A percentile compares a stretch with the other conserved stretches of the same genome.
phyloP scores from a whole-genome alignment of 2,113 vertebrate genomes.

The Martes martes region DNA sequence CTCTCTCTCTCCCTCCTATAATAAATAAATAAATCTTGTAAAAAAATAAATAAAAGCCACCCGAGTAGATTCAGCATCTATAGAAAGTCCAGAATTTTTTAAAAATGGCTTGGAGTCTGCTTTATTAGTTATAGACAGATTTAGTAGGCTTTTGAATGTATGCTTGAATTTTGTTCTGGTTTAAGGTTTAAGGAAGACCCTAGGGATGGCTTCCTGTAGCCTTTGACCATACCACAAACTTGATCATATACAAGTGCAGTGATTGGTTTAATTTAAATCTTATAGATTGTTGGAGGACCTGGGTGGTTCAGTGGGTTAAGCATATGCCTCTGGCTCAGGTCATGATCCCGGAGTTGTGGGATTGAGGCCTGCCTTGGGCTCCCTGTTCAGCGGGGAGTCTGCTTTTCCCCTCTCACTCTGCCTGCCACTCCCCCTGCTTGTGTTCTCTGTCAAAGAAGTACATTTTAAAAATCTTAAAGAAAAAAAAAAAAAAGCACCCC shows the following conservation, averaged over 20 bases:
- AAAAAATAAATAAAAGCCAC: neutral
- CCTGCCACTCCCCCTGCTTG: too few species aligned
- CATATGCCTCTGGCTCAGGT: too few species aligned
- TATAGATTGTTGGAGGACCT: neutral
- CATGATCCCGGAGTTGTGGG: too few species aligned
- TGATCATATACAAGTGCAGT: neutral
- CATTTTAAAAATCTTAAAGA: too few species aligned
- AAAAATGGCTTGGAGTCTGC: too few species aligned
- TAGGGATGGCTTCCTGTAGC: neutral
- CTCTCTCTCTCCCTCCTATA: neutral
- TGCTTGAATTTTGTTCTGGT: neutral
- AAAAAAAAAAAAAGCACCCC: too few species aligned
- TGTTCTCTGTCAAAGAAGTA: too few species aligned
- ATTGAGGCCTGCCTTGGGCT: too few species aligned
- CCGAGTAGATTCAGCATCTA: neutral
- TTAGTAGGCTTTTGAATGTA: neutral
- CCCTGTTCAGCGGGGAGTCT: too few species aligned
- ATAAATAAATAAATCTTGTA: neutral
- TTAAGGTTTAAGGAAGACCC: neutral
- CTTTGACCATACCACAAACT: neutral
- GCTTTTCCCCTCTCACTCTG: too few species aligned
- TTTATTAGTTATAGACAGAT: neutral
- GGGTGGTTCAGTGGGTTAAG: too few species aligned
- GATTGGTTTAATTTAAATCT: neutral
- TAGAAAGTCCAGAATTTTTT: neutral